A percentile compares a stretch with the other conserved stretches of the same genome.
Evolutionary conservation across 2,797 vertebrate species (phyloP).

Genomic region (Acestrorhynchus altus): DNA sequence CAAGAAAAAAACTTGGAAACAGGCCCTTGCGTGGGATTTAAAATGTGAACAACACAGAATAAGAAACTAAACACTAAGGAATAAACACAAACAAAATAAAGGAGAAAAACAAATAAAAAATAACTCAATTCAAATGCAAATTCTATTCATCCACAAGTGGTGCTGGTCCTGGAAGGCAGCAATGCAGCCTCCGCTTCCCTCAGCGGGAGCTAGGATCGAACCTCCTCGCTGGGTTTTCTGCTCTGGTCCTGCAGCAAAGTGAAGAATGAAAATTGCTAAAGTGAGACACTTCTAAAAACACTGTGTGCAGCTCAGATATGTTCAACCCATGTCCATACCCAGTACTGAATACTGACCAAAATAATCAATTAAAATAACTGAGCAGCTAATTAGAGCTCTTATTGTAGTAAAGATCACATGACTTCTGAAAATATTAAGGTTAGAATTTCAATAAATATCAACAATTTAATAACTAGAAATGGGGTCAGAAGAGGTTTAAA

Average conservation of each 20-base stretch:
- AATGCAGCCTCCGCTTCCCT: slow-evolving; percentile 34
- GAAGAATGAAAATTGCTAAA: neutral
- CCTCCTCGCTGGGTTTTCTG: slow-evolving; percentile 78
- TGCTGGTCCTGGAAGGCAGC: slow-evolving; percentile 62
- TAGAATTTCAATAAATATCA: no score
- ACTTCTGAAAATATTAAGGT: no score
- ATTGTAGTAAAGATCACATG: no score
- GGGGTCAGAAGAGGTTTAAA: no score
- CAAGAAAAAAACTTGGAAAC: slow-evolving; percentile 8
- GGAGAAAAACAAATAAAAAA: slow-evolving; percentile 13
- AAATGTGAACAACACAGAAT: slow-evolving; percentile 16
- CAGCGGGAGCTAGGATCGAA: slow-evolving; percentile 67
- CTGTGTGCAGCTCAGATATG: no score
- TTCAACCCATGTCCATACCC: no score
- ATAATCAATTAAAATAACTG: no score
- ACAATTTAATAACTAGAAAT: no score
- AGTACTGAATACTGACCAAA: no score
- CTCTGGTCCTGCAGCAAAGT: slow-evolving; percentile 73
- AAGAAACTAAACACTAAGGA: neutral
- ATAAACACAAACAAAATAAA: slow-evolving; percentile 9
- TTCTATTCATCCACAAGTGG: slow-evolving; percentile 55
- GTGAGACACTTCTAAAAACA: neutral
- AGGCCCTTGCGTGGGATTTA: slow-evolving; percentile 27
- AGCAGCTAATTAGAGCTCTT: no score
- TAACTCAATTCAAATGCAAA: slow-evolving; percentile 37